Evolutionary conservation across 2,797 vertebrate species (phyloP), one percentile per base, ranked within the genome.

Genomic region (Euphonia xanthogaster): DNA sequence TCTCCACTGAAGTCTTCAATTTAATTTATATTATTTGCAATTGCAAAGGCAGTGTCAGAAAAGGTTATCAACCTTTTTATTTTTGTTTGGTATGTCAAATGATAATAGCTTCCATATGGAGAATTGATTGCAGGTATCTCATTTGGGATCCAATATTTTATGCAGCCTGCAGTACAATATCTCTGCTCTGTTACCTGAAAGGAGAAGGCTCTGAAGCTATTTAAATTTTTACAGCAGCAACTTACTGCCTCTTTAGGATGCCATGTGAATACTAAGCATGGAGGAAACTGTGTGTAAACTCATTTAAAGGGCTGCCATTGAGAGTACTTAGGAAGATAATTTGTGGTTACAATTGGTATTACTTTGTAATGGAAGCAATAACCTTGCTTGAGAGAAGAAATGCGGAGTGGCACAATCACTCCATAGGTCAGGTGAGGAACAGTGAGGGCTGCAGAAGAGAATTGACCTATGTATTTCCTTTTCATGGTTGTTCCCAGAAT

Each of bases 161-260:
- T 73, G 35, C 47, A 66, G 25, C 42, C 60, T 79, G 57, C 57
- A 24, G 47, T 72, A 54, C 65, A 92, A 14, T 83, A 28, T 86
- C 48, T 94, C 78, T 54, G 65, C 71, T 72, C 58, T 2, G 31
- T 53, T 87, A 55, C 8, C 3, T 30, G 47, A 74, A 75, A 86
- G 82, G 68, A 77, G 51, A 68, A 70, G n/a, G 51, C 33, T 40
- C 54, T 65, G 88, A 86, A 81, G 77, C 93, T 80, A 6, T 90
- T 94, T 75, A 84, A 67, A 48, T 88, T 86, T 95, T 85, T 76
- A 78, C 82, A 77, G 63, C 78, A 68, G 77, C 83, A 89, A 74
- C 79, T 88, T 71, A 23, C 58, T 45, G 8, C 66, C 74, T 97
- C 81, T 70, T 55, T 40, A 12, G 90, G 58, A 76, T 72, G 94